phyloP scores from a whole-genome alignment of 2,113 vertebrate genomes.

The Myrmecophaga tridactyla region DNA sequence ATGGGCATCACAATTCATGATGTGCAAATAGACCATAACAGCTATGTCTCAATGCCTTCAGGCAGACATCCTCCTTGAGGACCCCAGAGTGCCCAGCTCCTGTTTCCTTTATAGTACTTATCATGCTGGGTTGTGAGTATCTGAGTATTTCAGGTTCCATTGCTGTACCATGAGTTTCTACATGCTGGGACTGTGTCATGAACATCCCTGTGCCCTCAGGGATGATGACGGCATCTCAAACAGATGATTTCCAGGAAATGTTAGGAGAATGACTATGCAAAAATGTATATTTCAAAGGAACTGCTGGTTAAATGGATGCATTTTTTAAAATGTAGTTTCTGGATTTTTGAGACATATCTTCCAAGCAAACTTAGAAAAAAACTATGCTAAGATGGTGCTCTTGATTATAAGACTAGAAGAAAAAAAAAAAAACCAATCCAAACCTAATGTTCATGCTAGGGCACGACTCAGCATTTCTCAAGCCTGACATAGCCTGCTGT shows the following conservation, averaged over 20 bases:
- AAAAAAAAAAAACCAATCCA: no score
- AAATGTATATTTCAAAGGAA: background rate
- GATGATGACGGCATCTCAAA: no score
- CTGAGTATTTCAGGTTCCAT: background rate
- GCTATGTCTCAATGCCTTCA: background rate
- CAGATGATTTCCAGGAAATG: background rate
- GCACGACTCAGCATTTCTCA: background rate
- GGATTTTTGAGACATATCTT: background rate
- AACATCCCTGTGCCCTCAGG: background rate
- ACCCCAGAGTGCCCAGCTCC: background rate
- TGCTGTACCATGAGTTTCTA: background rate
- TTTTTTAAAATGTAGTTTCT: background rate
- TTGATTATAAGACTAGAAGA: background rate
- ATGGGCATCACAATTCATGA: background rate
- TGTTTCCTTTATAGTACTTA: accelerated
- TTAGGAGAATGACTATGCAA: background rate
- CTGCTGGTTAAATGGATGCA: background rate
- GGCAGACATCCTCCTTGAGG: background rate
- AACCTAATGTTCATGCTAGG: background rate
- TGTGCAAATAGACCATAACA: background rate
- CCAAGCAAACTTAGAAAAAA: background rate
- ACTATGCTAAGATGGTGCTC: background rate
- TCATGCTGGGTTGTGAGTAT: no score
- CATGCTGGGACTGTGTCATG: background rate
- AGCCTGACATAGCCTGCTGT: background rate